Percentiles rank a stretch among this genome's conserved stretches.
These are phyloP conservation scores for Autographa pulchrina DNA, from an alignment of 2,888 invertebrate genomes.

Conservation along the genomic window DNA sequence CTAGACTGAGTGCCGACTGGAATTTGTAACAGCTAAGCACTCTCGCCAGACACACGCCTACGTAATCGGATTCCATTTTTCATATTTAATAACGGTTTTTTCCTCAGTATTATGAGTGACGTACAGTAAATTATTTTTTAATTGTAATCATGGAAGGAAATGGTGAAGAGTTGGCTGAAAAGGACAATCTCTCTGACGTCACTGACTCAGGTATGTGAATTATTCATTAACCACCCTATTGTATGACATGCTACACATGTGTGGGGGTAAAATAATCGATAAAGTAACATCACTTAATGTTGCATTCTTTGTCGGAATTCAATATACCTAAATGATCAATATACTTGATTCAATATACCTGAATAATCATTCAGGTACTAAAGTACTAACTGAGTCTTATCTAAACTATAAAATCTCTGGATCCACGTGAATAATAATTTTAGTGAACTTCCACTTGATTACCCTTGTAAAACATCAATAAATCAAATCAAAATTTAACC, in stretches of 20 bases:
- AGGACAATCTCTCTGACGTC: conserved; percentile 40
- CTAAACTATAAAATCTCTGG: conserved; percentile 39
- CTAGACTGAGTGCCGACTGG: conserved; percentile 55
- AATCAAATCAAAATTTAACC: conserved; percentile 60
- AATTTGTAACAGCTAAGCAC: conserved; percentile 51
- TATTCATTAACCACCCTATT: not conserved
- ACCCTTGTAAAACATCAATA: conserved; percentile 53
- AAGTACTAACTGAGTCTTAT: conserved; percentile 13
- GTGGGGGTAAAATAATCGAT: not conserved
- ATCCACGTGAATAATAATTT: conserved; percentile 34
- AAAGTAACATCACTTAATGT: not conserved
- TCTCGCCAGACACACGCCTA: conserved; percentile 43
- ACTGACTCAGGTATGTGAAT: conserved; percentile 55
- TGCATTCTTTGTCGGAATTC: not conserved
- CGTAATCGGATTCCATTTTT: conserved; percentile 43
- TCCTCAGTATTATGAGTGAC: conserved; percentile 18
- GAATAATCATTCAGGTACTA: conserved; percentile 13
- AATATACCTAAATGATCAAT: conserved; percentile 11
- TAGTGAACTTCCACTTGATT: conserved; percentile 53
- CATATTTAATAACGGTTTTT: conserved; percentile 30
- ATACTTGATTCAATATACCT: not conserved
- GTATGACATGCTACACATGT: not conserved
- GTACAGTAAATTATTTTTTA: conserved; percentile 18
- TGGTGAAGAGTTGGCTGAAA: conserved; percentile 27
- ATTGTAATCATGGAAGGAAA: conserved; percentile 25